phyloP scores from a whole-genome alignment of 2,797 vertebrate species.

The Tauraco hartlaubi region DNA sequence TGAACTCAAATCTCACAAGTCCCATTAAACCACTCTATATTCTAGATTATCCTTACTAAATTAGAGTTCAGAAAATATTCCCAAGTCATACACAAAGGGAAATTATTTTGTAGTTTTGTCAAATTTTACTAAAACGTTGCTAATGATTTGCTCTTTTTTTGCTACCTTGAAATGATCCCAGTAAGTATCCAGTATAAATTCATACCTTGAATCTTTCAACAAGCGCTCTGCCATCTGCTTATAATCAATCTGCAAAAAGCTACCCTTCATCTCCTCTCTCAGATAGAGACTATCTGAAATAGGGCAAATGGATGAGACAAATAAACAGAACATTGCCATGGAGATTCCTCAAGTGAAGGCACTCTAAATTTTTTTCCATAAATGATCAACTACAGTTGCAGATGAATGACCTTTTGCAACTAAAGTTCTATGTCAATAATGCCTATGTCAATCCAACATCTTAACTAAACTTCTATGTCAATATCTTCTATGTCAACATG shows the following conservation, averaged over 20 bases:
- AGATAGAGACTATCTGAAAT: neutral
- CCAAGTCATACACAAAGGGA: neutral
- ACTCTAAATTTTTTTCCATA: neutral
- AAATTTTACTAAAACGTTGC: neutral
- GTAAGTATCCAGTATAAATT: neutral
- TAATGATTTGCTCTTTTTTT: neutral
- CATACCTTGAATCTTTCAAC: neutral
- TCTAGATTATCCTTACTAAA: neutral
- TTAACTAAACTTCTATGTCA: neutral
- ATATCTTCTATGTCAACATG: neutral
- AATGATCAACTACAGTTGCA: neutral
- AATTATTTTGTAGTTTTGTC: neutral
- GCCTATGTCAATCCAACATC: neutral
- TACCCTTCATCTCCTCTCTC: neutral
- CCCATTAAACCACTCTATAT: neutral
- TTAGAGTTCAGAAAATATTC: neutral
- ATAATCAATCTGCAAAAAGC: neutral
- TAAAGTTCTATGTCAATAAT: neutral
- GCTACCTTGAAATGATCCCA: neutral
- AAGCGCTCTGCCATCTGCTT: neutral
- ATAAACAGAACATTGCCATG: neutral
- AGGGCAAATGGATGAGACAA: neutral
- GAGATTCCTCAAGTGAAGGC: neutral
- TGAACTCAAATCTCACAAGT: neutral
- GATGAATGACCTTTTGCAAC: neutral